These are phyloP conservation scores for Caenorhabditis afra DNA, from an alignment of 2,888 invertebrate genomes.

Conservation along the genomic window DNA sequence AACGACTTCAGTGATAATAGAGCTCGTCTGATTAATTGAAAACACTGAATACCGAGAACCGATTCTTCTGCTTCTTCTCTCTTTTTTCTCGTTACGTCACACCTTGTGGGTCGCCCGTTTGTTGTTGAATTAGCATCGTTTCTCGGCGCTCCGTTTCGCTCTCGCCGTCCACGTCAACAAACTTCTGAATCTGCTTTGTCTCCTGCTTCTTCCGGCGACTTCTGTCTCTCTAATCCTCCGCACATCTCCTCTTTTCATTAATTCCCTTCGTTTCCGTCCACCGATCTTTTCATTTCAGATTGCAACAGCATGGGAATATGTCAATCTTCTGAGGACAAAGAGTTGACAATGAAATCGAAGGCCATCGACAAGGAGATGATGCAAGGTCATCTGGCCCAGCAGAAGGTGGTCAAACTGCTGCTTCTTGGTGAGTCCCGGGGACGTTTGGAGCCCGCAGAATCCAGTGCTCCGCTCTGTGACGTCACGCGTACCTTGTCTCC, in stretches of 20 bases:
- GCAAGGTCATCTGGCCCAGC: constrained; percentile 72
- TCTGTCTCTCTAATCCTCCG: neutral
- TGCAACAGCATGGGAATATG: constrained; percentile 75
- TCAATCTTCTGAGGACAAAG: constrained; percentile 79
- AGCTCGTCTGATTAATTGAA: no score
- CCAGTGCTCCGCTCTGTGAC: no score
- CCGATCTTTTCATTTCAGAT: neutral
- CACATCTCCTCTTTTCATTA: neutral
- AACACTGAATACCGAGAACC: no score
- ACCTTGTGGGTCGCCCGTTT: neutral
- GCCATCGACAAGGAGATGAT: constrained; percentile 79
- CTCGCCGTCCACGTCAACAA: neutral
- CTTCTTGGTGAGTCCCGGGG: constrained; percentile 65
- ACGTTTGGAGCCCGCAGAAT: no score
- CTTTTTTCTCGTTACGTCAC: neutral
- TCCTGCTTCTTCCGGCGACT: neutral
- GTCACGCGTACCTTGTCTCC: constrained; percentile 5
- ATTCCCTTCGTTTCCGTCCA: neutral
- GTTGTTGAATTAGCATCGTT: neutral
- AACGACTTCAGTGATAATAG: no score
- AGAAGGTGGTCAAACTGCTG: constrained; percentile 75
- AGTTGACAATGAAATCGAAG: constrained; percentile 75
- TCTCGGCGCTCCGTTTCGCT: neutral
- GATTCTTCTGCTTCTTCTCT: neutral
- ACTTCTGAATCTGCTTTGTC: constrained; percentile 14